Base-by-base conservation (phyloP, 2,888 invertebrate species). In the Alloscopus bannaensis region DNA sequence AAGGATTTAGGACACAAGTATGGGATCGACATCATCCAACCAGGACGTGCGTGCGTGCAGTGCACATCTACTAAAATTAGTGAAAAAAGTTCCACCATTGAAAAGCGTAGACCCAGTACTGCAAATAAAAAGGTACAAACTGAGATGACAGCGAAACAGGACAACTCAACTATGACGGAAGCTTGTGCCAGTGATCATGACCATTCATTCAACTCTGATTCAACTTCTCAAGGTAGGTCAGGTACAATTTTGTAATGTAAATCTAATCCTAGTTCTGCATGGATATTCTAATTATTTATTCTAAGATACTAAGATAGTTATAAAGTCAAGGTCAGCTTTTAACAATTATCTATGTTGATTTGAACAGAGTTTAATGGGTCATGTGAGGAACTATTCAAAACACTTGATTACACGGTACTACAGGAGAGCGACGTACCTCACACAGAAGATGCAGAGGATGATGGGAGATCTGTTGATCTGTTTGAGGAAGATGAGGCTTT, bases 401-500 rank as follows among this genome's bases (percentile, higher is more conserved):
- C 62, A 4, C 55, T 40, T 16, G 36, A 22, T 8, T 18, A 4
- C n/a, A 47, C 52, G 22, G 52, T 52, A 18, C 24, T 28, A 24
- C 28, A 3, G 28, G 28, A 29, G 26, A 57, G 28, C 16, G 28
- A 16, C 45, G 20, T 24, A 26, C 26, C 20, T 57, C 26, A 20
- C 42, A 69, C 16, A n/a, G 45, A 8, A 18, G 60, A 47, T 40
- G 55, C 31, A 16, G 64, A 52, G 11, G 57, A 47, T 26, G 24
- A 62, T 36, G 24, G 31, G 3, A 40, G 40, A 1, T 55, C 42
- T 18, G 73, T 29, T 4, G 73, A 65, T n/a, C 29, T 80, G 24
- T 80, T 80, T 28, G 70, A 60, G 20, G 50, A 65, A 3, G 13
- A 57, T 45, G 64, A 70, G 3, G n/a, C n/a, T n/a, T n/a, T n/a